These are phyloP conservation scores for Acrobasis consociella DNA, from an alignment of 2,888 invertebrate species.

Conservation along the genomic window DNA sequence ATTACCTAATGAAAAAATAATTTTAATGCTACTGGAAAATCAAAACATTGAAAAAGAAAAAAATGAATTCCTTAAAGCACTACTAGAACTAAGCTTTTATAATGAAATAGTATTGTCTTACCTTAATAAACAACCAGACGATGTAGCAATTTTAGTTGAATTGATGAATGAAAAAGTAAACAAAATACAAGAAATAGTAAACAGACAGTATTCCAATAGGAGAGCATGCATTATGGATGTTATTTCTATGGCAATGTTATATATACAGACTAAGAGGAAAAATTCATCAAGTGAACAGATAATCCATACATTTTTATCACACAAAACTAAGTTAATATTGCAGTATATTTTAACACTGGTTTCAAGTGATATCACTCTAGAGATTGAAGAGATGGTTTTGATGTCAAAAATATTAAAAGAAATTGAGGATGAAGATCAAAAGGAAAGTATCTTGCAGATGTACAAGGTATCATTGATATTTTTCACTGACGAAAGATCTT, in stretches of 20 bases:
- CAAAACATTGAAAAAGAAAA: neutral
- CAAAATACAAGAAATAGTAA: slow-evolving; percentile 47
- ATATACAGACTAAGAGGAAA: neutral
- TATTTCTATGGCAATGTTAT: slow-evolving; percentile 32
- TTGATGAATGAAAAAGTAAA: slow-evolving; percentile 47
- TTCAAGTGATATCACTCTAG: slow-evolving; percentile 43
- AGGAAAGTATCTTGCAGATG: slow-evolving; percentile 47
- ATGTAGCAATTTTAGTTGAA: slow-evolving; percentile 42
- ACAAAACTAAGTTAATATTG: slow-evolving; percentile 47
- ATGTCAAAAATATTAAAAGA: slow-evolving; percentile 44
- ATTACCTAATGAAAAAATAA: slow-evolving; percentile 9
- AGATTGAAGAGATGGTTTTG: slow-evolving; percentile 44
- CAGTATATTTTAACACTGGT: slow-evolving; percentile 53
- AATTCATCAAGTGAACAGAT: slow-evolving; percentile 23
- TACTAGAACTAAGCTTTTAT: slow-evolving; percentile 20
- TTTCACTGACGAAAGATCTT: slow-evolving; percentile 45
- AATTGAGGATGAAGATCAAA: slow-evolving; percentile 35
- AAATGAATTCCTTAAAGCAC: neutral
- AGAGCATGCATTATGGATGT: slow-evolving; percentile 52
- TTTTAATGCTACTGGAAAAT: neutral
- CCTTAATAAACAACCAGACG: slow-evolving; percentile 45
- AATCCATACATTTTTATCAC: slow-evolving; percentile 38
- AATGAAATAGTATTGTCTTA: slow-evolving; percentile 44
- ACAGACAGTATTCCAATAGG: slow-evolving; percentile 61
- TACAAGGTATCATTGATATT: slow-evolving; percentile 51